Conservation (phyloP, 2,888 invertebrate genomes). For the Aelia acuminata region DNA sequence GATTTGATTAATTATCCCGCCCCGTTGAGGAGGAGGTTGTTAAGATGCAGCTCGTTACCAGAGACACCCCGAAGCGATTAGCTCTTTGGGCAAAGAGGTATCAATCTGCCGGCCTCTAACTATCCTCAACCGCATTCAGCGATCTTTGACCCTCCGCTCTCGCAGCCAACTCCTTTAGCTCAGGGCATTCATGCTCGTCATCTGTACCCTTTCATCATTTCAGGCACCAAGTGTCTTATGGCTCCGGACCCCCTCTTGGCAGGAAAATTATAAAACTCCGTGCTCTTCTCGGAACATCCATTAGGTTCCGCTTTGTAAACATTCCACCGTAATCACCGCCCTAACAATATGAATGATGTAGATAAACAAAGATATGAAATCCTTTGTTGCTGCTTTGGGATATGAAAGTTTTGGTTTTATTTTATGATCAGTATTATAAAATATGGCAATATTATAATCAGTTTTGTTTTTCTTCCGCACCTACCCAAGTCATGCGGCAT, state of each 20-base stretch:
- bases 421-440: no score
- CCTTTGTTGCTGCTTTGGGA: background rate
- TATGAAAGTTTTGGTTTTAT: no score
- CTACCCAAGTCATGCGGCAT: no score
- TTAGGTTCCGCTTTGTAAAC: background rate
- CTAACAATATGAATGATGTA: background rate
- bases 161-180: background rate
- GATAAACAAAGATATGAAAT: background rate
- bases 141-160: slow-evolving; percentile 4
- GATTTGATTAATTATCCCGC: slow-evolving; percentile 12
- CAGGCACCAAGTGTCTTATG: background rate
- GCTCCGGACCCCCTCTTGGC: background rate
- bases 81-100: background rate
- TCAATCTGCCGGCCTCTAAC: background rate
- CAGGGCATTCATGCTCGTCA: slow-evolving; percentile 14
- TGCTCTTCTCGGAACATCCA: background rate
- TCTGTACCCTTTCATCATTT: slow-evolving; percentile 30
- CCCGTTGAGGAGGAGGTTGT: background rate
- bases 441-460: no score
- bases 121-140: slow-evolving; percentile 29
- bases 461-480: no score
- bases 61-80: slow-evolving; percentile 24
- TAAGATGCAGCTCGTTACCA: slow-evolving; percentile 25
- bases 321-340: background rate
- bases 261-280: slow-evolving; percentile 26